phyloP scores from a whole-genome alignment of 2,888 invertebrate genomes.

The Phyllotreta striolata region DNA sequence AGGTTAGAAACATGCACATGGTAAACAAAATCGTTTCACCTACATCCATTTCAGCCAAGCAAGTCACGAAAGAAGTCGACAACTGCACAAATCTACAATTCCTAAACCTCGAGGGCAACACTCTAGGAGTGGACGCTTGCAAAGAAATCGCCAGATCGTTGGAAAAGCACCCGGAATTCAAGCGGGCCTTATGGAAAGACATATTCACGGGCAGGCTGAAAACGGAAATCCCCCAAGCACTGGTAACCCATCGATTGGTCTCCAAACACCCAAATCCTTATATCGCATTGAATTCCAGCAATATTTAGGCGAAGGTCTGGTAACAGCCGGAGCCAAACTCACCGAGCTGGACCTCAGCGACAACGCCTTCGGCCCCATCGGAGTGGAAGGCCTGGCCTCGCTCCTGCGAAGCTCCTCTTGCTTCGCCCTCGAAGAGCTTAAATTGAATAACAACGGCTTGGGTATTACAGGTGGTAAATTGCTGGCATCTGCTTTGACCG shows the following conservation, averaged over 20 bases:
- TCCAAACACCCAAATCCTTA: too few species aligned
- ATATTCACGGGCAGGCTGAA: conserved; percentile 97
- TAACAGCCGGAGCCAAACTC: conserved; percentile 79
- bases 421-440: conserved; percentile 80
- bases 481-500: conserved; percentile 77
- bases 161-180: conserved; percentile 78
- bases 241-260: conserved; percentile 64
- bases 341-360: conserved; percentile 92
- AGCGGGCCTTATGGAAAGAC: conserved; percentile 91
- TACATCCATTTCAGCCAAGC: conserved; percentile 66
- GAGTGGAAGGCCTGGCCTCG: conserved; percentile 85
- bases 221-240: conserved; percentile 91
- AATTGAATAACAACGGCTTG: conserved; percentile 96
- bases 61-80: conserved; percentile 79
- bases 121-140: conserved; percentile 89
- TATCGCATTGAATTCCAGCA: conserved; percentile 59
- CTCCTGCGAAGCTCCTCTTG: conserved; percentile 86
- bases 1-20: conserved; percentile 49
- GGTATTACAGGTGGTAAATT: conserved; percentile 89
- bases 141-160: conserved; percentile 83
- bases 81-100: conserved; percentile 73
- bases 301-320: conserved; percentile 81
- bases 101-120: conserved; percentile 90
- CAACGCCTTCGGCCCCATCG: conserved; percentile 96
- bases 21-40: neutral